Conservation (phyloP, 2,888 invertebrate species). For the Sarcophaga caerulescens region DNA sequence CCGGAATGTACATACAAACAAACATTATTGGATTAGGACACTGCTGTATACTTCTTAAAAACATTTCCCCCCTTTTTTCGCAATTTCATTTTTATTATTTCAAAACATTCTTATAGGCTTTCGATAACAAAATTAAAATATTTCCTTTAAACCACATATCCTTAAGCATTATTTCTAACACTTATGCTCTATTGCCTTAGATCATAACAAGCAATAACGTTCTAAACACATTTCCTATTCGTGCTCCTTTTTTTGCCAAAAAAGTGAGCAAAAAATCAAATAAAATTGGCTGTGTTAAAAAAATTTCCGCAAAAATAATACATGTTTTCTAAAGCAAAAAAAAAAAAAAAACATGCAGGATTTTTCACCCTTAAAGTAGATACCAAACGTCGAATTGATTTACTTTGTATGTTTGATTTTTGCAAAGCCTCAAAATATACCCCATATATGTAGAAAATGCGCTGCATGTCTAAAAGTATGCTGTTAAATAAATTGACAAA, state of each 20-base stretch:
- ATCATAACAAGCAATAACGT: constrained; percentile 43
- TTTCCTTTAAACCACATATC: constrained; percentile 39
- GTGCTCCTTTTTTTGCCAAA: not conserved
- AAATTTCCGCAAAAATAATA: constrained; percentile 52
- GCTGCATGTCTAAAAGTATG: constrained; percentile 49
- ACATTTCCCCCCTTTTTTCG: too few relatives aligned
- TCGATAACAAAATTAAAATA: constrained; percentile 1
- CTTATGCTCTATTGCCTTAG: constrained; percentile 66
- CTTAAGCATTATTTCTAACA: constrained; percentile 62
- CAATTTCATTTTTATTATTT: not conserved
- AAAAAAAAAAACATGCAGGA: not conserved
- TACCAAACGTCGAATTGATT: constrained; percentile 10
- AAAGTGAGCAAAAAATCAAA: constrained; percentile 23
- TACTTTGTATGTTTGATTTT: constrained; percentile 38
- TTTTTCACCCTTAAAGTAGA: constrained; percentile 28
- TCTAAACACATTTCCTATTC: constrained; percentile 47
- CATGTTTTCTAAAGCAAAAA: constrained; percentile 42
- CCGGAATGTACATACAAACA: too few relatives aligned
- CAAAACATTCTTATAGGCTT: not conserved
- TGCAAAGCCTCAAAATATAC: constrained; percentile 36
- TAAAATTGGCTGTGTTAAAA: constrained; percentile 28
- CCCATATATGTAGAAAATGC: not conserved
- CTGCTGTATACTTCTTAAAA: too few relatives aligned
- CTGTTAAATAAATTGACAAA: constrained; percentile 61
- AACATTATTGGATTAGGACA: too few relatives aligned